Percentiles rank a stretch among this genome's conserved stretches.
phyloP scores from a whole-genome alignment of 2,888 invertebrate genomes.

The Drosophila ustulata region DNA sequence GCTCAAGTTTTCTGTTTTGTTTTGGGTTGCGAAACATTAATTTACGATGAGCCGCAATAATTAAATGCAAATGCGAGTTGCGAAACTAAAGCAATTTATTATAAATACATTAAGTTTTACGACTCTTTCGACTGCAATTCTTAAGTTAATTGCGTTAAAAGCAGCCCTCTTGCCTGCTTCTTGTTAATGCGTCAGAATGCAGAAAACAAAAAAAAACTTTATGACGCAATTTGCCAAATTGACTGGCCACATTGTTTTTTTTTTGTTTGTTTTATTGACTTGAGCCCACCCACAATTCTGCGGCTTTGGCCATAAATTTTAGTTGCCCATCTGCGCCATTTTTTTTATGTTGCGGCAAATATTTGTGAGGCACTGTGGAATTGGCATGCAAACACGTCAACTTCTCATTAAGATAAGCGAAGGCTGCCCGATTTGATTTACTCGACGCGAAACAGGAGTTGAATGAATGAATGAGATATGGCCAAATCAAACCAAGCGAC shows the following conservation, averaged over 20 bases:
- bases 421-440: conserved; percentile 50
- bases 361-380: conserved; percentile 29
- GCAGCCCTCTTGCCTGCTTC: background rate
- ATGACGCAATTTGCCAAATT: conserved; percentile 69
- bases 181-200: conserved; percentile 36
- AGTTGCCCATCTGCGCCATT: conserved; percentile 45
- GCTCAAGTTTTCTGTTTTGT: background rate
- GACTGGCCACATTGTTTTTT: conserved; percentile 57
- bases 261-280: conserved; percentile 37
- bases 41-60: conserved; percentile 3
- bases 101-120: conserved; percentile 7
- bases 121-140: conserved; percentile 8
- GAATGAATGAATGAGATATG: conserved; percentile 12
- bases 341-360: conserved; percentile 50
- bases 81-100: conserved; percentile 1
- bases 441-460: conserved; percentile 13
- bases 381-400: conserved; percentile 74
- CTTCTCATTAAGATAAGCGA: conserved; percentile 76
- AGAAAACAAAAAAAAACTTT: conserved; percentile 36
- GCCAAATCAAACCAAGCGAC: conserved; percentile 48
- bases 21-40: background rate
- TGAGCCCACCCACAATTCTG: conserved; percentile 40
- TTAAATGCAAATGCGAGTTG: conserved; percentile 1
- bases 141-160: conserved; percentile 10
- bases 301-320: conserved; percentile 44